Base-by-base conservation (phyloP, 2,888 invertebrate species). In the Drosophila fungiperda region DNA sequence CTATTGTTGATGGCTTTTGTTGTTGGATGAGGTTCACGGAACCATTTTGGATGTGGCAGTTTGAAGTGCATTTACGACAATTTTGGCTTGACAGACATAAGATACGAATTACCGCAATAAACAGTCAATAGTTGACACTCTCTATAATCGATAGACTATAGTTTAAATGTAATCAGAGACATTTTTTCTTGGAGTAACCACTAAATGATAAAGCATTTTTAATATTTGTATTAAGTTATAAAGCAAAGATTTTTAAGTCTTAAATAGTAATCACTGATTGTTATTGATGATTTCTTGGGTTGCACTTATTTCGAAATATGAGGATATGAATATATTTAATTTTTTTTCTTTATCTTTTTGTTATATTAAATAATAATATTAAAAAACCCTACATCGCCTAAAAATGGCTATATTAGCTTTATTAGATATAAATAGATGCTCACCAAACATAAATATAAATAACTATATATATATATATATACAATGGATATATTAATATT, bases 1-100 rank as follows among this genome's bases (percentile, higher is more conserved):
- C 67, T 17, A 53, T 65, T 38, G 38, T 48, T 69, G 50, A 36
- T 67, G 54, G 54, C 45, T 17, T 42, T 57, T 35, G 42, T 29
- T 32, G 12, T 57, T 17, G 42, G 36, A n/a, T 49, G n/a, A 29
- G 36, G 7, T 17, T 20, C 6, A 35, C 36, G 8, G 59, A 12
- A 48, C 20, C 49, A 29, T 17, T 49, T 49, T 15, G 15, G 9
- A 49, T 49, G 1, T 58, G 45, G 11, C 23, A 29, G 15, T 29
- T 11, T n/a, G 33, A 35, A 42, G 1, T n/a, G n/a, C 55, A 23
- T 8, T 8, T 5, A 55, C 38, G 7, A 26, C 7, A 7, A 45
- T 29, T 45, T 36, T 15, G 29, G 7, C 12, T 49, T n/a, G 1
- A 7, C 20, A n/a, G 32, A 50, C 12, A 23, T 32, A 38, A 38